Evolutionary conservation across 2,888 invertebrate genomes (phyloP), one percentile per base, ranked within the genome.

Genomic region (Lycophotia porphyrea): DNA sequence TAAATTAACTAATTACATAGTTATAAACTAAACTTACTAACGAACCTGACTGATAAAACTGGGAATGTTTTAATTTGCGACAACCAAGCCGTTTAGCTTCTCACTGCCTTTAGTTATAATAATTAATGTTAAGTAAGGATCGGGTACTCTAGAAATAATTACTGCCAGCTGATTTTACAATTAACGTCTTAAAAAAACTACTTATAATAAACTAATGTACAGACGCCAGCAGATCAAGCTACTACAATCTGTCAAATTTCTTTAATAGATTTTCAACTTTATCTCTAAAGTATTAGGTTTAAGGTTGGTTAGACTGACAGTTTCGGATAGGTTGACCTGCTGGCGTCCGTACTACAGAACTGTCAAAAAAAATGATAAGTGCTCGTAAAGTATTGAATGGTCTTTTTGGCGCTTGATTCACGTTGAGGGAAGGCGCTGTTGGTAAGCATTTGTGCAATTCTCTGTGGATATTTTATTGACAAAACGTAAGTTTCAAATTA

Each of bases 61-160:
- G 79, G 78, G 79, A 71, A 81, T 85, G 74, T 85, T 82, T 76
- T 78, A 74, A 82, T 87, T 69, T 80, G 87, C 88, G 82, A 85
- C 71, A 84, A 81, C 70, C 86, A 84, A 87, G 87, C 86, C 84
- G 85, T 87, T 79, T 81, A 85, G 84, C 86, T 86, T 88, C 66
- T 79, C 78, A 88, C 85, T 88, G 89, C 87, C 87, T 87, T 70
- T 86, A 88, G 76, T 39, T 82, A 9, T 86, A 78, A 82, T 72
- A 74, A 76, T 67, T 78, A 81, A 71, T 70, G 65, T 69, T 81
- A 79, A 74, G 58, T 80, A 86, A 85, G 87, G 87, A 87, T 84
- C 77, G 86, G 88, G 84, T 87, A 84, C 63, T 71, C 39, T 78
- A 87, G 63, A 77, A 82, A 71, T 71, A 68, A 80, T 44, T 61